Base-by-base conservation (phyloP, 2,113 vertebrate genomes). In the Grantiella picta region DNA sequence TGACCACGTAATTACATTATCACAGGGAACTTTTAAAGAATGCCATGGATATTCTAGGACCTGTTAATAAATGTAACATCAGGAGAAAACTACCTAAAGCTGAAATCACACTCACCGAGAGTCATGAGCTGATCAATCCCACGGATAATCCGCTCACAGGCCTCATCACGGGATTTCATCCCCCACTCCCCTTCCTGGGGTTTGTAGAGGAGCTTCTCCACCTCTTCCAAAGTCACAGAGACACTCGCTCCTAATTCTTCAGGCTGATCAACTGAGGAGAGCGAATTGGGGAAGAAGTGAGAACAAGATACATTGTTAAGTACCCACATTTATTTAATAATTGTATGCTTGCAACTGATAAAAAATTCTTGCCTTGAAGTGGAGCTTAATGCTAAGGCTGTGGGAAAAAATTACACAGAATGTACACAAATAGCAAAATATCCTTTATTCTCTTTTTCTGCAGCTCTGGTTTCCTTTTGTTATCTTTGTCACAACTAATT, bases 111-210 rank as follows among this genome's bases (percentile, higher is more conserved):
- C 98, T 94, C 87, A 99, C 99, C 99, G 1, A 99, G 97, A 81
- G 97, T 98, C 96, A 99, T 97, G 90, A 99, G 99, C 85, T 99
- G 99, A 91, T 99, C 98, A 40, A 99, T 99, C 28, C 98, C 99
- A 36, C 95, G 82, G 42, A 99, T 97, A 87, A 99, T 98, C 56
- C 99, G 98, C 16, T 99, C 99, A 89, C 99, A 99, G 71, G 99
- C 99, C 53, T 98, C 97, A 44, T 99, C 98, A n/a, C 99, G 97
- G 31, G 98, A 98, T 84, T 95, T 97, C 63, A 97, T 96, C 5
- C 99, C 99, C 99, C 99, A 99, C 93, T 99, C 99, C 22, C 98
- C 99, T 38, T 97, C 96, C 56, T 98, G 97, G 33, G 99, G 99
- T 65, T 98, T 99, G 94, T 99, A 99, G 11, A 99, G 98, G 52